Conservation (phyloP, 2,888 invertebrate genomes). For the Chymomyza caudatula region DNA sequence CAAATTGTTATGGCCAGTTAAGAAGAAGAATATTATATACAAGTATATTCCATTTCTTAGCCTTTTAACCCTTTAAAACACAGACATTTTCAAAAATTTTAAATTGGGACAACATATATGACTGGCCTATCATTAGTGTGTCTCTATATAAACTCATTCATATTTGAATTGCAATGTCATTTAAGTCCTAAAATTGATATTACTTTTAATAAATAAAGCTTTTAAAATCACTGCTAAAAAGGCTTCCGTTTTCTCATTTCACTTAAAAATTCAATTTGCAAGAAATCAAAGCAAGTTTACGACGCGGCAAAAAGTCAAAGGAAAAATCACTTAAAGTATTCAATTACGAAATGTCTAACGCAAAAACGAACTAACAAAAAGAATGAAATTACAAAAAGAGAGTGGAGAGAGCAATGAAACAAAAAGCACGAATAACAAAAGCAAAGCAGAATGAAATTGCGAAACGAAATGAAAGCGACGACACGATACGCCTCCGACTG, state of each 20-base stretch:
- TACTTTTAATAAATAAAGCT: too few species aligned
- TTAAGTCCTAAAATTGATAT: too few species aligned
- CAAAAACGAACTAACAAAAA: conserved; percentile 17
- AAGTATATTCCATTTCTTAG: too few species aligned
- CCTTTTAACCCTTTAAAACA: too few species aligned
- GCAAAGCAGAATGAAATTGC: conserved; percentile 4
- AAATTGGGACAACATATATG: too few species aligned
- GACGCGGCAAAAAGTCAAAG: conserved; percentile 18
- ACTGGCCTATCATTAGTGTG: too few species aligned
- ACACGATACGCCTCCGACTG: conserved; percentile 2
- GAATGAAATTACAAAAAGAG: conserved; percentile 11
- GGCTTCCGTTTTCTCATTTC: conserved; percentile 44
- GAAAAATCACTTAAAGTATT: conserved; percentile 63
- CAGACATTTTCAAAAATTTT: too few species aligned
- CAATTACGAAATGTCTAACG: conserved; percentile 57
- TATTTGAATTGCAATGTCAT: too few species aligned
- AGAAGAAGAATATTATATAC: too few species aligned
- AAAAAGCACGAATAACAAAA: neutral
- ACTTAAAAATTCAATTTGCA: neutral
- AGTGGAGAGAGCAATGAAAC: conserved; percentile 34
- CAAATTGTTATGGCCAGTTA: too few species aligned
- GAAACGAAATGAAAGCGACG: conserved; percentile 3
- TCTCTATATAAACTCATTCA: too few species aligned
- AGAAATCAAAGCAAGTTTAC: conserved; percentile 5
- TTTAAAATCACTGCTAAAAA: too few species aligned